Base-by-base conservation (phyloP, 2,797 vertebrate species). In the Sebastes cheni region DNA sequence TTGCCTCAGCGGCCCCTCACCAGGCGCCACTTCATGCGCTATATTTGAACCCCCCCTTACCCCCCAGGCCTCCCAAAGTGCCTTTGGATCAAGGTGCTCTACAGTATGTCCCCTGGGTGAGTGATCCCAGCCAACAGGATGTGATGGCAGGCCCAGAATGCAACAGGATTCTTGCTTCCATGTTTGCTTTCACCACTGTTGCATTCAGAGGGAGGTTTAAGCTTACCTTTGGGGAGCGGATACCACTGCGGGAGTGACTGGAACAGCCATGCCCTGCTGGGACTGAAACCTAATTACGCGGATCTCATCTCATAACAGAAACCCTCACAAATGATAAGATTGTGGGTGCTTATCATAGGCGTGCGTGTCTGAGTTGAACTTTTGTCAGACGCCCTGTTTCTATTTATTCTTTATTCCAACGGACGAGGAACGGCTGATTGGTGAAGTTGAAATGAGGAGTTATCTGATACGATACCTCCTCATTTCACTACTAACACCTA, bases 41-140 rank as follows among this genome's bases (percentile, higher is more conserved):
- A 93, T 93, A 93, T 95, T 91, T 86, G 78, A 90, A 80, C 36
- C 16, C 20, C 5, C 77, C 34, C 42, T 36, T 13, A 13, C 13
- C 69, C 72, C 88, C 60, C 55, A 10, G 67, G 72, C 76, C 73
- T 84, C 76, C 82, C 82, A 87, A 84, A 91, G 87, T 90, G 89
- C 85, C 88, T 93, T 93, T 93, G 92, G 90, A 92, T 86, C 83
- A 93, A 94, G 87, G 93, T 92, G 91, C 90, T 94, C 90, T 86
- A 77, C 86, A 89, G 88, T 77, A 80, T 90, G 91, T 91, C 88
- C 88, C 81, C 39, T 54, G 84, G 79, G 78, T 29, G 85, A 84
- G 65, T 11, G 30, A 78, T 66, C 79, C 58, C 55, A 67, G 87
- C 86, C 91, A 91, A 94, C 93, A 95, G 95, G 94, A 95, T 95